Conservation (phyloP, 64 coral and sea anemone genomes). For the Actinia tenebrosa region DNA sequence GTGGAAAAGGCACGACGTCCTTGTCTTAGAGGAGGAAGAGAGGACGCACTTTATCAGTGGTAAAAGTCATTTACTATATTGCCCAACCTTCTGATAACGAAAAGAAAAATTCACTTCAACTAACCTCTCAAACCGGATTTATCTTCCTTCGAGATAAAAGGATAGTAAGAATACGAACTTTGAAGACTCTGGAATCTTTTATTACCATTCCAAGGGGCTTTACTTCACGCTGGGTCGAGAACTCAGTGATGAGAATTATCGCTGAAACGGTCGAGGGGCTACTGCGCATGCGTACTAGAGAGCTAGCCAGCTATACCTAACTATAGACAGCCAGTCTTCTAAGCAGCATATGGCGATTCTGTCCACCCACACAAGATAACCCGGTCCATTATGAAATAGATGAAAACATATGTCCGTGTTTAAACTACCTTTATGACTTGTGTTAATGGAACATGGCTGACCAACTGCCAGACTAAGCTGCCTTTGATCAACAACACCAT, state of each 20-base stretch:
- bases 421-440: background rate
- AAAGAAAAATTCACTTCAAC: background rate
- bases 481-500: background rate
- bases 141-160: background rate
- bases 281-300: background rate
- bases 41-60: background rate
- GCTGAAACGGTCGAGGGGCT: background rate
- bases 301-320: background rate
- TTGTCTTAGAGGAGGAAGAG: background rate
- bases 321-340: background rate
- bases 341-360: background rate
- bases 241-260: background rate
- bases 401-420: background rate
- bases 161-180: background rate
- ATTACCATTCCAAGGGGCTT: background rate
- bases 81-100: background rate
- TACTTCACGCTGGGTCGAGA: background rate
- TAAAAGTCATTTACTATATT: conserved; percentile 8
- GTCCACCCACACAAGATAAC: background rate
- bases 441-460: background rate
- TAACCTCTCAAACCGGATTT: background rate
- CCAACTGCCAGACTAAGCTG: background rate
- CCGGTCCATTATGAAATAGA: background rate
- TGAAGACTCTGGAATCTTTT: background rate
- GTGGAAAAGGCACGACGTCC: background rate